Base-by-base conservation (phyloP, 2,888 invertebrate species). In the Chelonus formosanus region DNA sequence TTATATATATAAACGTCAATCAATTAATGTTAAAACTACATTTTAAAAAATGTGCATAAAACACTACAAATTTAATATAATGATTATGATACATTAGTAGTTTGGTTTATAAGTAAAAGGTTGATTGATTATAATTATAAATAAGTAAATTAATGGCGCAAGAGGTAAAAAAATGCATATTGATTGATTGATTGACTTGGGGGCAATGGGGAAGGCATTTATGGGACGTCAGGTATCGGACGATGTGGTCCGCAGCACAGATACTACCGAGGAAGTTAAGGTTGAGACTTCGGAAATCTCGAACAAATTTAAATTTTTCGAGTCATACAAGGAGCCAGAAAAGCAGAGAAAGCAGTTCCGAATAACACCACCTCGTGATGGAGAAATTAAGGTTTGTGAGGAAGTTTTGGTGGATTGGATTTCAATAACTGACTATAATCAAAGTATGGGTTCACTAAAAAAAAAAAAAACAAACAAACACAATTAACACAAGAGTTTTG, bases 241-340 rank as follows among this genome's bases (percentile, higher is more conserved):
- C 68, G 92, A 94, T 80, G 89, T 94, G 72, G 89, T 95, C 8
- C 90, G 91, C 72, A 89, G 91, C 8, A 90, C 88, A 7, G 91
- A 93, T 79, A 88, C 89, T 67, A 82, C 90, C 44, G 94, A 93
- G 67, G 94, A 95, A 75, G 89, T 94, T 32, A 89, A 89, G 78
- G 90, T 94, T 65, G 89, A 92, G 84, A 94, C 94, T 0, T 90
- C 92, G 0, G 94, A 95, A 84, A 90, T 96, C 74, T 90, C 92
- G 64, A 91, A 93, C 81, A 89, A 93, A 77, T 96, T 95, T 88
- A 92, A 93, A 85, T 96, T 95, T 88, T 96, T 96, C 86, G 95
- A 95, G 88, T 91, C 91, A 0, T 95, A 93, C 87, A 89, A 88
- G 78, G 92, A 93, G 58, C 90, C 91, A 74, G 88, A 88, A 75